A percentile compares a stretch with the other conserved stretches of the same genome.
These are phyloP conservation scores for Macquaria australasica DNA, from an alignment of 2,113 vertebrate genomes.

Conservation along the genomic window DNA sequence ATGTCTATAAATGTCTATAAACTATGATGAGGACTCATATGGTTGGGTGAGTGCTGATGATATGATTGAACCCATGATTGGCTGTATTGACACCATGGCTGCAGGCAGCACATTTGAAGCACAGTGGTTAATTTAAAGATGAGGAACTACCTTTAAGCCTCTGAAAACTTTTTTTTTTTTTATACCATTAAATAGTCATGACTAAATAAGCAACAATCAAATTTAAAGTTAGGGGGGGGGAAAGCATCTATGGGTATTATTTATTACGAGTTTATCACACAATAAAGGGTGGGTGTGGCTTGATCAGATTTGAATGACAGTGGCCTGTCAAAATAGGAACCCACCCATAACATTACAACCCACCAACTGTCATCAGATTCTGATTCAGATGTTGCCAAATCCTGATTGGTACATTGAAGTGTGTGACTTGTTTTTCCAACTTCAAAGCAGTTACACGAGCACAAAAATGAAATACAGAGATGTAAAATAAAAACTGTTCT, in stretches of 20 bases:
- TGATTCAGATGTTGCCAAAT: background rate
- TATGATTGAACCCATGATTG: background rate
- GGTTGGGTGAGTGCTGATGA: background rate
- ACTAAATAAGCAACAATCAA: background rate
- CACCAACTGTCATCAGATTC: background rate
- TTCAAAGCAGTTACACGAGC: background rate
- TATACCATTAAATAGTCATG: background rate
- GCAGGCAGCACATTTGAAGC: background rate
- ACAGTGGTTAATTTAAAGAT: no score
- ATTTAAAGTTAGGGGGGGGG: background rate
- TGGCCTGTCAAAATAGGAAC: constrained; percentile 12
- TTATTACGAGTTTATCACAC: background rate
- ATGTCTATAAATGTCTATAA: no score
- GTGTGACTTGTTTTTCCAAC: background rate
- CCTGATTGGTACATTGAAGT: background rate
- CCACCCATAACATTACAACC: background rate
- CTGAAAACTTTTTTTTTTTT: background rate
- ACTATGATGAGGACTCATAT: background rate
- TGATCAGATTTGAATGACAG: background rate
- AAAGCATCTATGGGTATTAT: background rate
- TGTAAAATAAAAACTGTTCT: background rate
- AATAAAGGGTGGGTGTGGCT: background rate
- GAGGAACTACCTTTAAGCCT: no score
- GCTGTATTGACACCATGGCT: no score
- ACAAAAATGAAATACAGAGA: background rate